Conservation (phyloP, 1,140 invertebrate species). For the Penaeus indicus region DNA sequence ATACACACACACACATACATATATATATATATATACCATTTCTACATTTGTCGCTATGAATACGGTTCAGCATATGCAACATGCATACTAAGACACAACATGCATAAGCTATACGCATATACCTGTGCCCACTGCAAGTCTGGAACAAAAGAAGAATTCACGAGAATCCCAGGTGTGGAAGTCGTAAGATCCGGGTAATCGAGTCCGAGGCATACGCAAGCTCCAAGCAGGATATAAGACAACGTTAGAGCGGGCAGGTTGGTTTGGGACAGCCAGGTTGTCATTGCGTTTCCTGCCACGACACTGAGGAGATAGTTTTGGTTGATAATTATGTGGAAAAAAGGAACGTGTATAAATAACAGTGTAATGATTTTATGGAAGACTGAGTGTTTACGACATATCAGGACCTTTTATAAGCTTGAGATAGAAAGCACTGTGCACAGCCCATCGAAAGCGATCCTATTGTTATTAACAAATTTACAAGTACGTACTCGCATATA, state of each 20-base stretch:
- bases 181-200: conserved; percentile 12
- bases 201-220: neutral
- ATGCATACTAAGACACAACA: no score
- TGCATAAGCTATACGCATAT: neutral
- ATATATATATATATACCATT: conserved; percentile 3
- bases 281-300: conserved; percentile 34
- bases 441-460: no score
- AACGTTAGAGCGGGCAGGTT: conserved; percentile 47
- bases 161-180: neutral
- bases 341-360: neutral
- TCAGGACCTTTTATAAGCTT: neutral
- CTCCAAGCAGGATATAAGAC: conserved; percentile 35
- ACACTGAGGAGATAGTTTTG: conserved; percentile 10
- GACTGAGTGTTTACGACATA: no score
- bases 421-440: no score
- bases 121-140: neutral
- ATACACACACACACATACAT: neutral
- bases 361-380: neutral
- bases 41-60: no score
- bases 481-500: no score
- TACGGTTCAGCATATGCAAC: no score
- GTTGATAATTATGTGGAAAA: neutral
- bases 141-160: neutral
- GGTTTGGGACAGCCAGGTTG: conserved; percentile 48
- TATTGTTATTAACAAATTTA: no score